Evolutionary conservation across 2,797 vertebrate genomes (phyloP).

Genomic region (Falco biarmicus): DNA sequence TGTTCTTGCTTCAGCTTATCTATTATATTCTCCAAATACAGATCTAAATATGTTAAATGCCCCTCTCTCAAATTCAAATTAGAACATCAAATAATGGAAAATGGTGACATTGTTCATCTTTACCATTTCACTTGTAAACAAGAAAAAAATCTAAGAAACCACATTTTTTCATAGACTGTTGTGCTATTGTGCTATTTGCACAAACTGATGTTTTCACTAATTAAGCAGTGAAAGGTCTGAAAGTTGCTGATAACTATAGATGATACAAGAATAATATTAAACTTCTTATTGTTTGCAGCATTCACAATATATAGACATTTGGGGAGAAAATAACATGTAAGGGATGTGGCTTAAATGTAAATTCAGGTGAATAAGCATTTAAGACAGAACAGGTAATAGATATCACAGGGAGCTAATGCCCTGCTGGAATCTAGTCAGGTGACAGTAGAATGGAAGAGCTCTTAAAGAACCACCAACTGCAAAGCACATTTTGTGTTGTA

Average conservation of each 20-base stretch:
- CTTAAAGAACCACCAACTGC: background rate
- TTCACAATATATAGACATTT: background rate
- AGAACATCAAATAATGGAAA: background rate
- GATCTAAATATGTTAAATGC: background rate
- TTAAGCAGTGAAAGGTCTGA: background rate
- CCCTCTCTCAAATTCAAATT: background rate
- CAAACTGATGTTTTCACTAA: background rate
- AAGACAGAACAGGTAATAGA: background rate
- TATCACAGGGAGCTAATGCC: background rate
- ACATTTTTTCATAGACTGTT: background rate
- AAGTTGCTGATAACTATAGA: background rate
- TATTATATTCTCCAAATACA: background rate
- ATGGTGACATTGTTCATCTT: background rate
- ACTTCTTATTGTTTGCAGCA: background rate
- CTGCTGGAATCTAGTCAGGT: background rate
- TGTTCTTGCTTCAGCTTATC: background rate
- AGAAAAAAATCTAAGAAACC: background rate
- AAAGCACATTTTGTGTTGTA: background rate
- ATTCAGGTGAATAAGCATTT: background rate
- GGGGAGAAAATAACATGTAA: background rate
- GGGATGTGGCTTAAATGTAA: background rate
- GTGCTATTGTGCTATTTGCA: background rate
- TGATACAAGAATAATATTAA: background rate
- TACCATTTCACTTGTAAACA: background rate
- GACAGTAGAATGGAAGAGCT: background rate